Conservation (phyloP, 2,797 vertebrate genomes). For the Gymnodraco acuticeps region DNA sequence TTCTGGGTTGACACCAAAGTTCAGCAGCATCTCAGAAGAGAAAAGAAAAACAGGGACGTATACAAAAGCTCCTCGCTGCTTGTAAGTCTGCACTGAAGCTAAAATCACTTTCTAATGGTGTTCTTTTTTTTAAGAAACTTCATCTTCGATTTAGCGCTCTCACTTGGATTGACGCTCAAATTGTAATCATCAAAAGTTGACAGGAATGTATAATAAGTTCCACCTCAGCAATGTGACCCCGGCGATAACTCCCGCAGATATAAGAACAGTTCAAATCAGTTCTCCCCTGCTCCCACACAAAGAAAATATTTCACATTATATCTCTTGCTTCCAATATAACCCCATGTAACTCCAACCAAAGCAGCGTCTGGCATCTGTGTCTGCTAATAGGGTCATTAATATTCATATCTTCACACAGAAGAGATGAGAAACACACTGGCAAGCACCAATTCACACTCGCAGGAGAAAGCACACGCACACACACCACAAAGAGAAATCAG, state of each 20-base stretch:
- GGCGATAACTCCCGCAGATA: constrained; percentile 37
- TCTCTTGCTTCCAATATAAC: constrained; percentile 64
- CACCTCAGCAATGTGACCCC: constrained; percentile 57
- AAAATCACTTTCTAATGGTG: constrained; percentile 42
- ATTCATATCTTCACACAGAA: constrained; percentile 75
- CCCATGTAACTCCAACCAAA: constrained; percentile 66
- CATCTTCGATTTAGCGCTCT: constrained; percentile 59
- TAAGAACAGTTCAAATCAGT: constrained; percentile 42
- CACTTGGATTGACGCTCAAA: constrained; percentile 52
- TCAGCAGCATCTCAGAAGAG: constrained; percentile 32
- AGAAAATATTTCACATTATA: constrained; percentile 64
- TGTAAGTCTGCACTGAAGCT: constrained; percentile 22
- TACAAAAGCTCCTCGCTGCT: constrained; percentile 1
- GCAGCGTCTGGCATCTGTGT: constrained; percentile 65
- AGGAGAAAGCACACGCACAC: constrained; percentile 13
- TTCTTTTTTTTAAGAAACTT: constrained; percentile 37
- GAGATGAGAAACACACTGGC: constrained; percentile 62
- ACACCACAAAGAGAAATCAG: constrained; percentile 67
- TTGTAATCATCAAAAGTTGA: constrained; percentile 59
- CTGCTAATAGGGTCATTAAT: constrained; percentile 77
- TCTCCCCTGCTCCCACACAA: constrained; percentile 34
- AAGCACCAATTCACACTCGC: constrained; percentile 43
- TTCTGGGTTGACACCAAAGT: constrained; percentile 13
- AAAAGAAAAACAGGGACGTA: constrained; percentile 8
- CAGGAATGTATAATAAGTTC: constrained; percentile 60